Percentiles rank a stretch among this genome's conserved stretches.
These are phyloP conservation scores for Carapus acus DNA, from an alignment of 2,797 vertebrate species.

Conservation along the genomic window DNA sequence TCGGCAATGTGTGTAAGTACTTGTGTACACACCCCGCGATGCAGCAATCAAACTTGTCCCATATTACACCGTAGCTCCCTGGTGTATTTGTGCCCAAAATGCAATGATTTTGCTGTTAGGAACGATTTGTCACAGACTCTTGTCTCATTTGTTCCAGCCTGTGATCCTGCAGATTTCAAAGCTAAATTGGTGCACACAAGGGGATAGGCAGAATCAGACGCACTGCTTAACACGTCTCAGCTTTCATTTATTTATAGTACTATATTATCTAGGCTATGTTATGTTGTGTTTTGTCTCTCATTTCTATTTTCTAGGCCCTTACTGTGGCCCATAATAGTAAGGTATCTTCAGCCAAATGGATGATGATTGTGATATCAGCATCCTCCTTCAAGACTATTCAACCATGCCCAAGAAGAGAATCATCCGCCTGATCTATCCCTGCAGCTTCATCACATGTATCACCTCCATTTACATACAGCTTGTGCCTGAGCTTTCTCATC, in stretches of 20 bases:
- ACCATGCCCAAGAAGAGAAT: slow-evolving; percentile 13
- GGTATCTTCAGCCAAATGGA: slow-evolving; percentile 46
- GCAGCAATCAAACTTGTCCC: slow-evolving; percentile 32
- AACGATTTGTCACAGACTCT: background rate
- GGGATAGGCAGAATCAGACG: background rate
- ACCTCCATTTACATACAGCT: background rate
- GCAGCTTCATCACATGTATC: slow-evolving; percentile 52
- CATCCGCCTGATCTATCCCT: background rate
- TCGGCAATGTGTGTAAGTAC: slow-evolving; percentile 13
- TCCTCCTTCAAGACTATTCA: slow-evolving; percentile 27
- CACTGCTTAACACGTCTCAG: background rate
- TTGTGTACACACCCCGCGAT: slow-evolving; percentile 20
- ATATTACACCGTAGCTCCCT: background rate
- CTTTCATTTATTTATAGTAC: background rate
- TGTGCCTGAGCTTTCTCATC: too few relatives aligned
- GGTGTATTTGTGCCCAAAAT: background rate
- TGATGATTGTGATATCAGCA: slow-evolving; percentile 37
- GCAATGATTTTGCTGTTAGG: background rate
- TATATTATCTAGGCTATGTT: slow-evolving; percentile 7
- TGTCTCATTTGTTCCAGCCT: background rate
- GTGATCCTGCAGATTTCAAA: background rate
- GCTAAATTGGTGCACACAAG: background rate
- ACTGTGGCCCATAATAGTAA: slow-evolving; percentile 28
- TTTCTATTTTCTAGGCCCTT: slow-evolving; percentile 42
- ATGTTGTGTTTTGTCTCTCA: background rate